Percentiles rank a stretch among this genome's conserved stretches.
Evolutionary conservation across 2,888 invertebrate genomes (phyloP).

Genomic region (Caenorhabditis drosophilae): DNA sequence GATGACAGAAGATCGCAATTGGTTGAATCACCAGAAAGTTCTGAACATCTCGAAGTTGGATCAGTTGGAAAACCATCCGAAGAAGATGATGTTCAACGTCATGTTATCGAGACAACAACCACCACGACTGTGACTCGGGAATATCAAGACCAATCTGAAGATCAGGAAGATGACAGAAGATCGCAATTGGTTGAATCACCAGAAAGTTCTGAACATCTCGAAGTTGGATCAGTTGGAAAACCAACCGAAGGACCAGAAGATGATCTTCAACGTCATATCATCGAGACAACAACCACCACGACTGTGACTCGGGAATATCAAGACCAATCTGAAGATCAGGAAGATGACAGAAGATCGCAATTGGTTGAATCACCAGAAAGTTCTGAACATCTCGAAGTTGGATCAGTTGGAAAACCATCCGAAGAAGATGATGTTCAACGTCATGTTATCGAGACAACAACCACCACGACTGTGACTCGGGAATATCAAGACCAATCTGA

Average conservation of each 20-base stretch:
- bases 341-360: no score
- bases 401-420: no score
- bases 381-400: no score
- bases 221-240: no score
- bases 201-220: neutral
- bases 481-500: constrained; percentile 6
- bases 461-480: constrained; percentile 12
- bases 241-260: no score
- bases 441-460: constrained; percentile 12
- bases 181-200: constrained; percentile 5
- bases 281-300: no score
- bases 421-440: neutral
- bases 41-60: neutral
- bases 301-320: no score
- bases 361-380: no score
- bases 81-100: no score
- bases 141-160: neutral
- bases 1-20: neutral
- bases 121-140: constrained; percentile 3
- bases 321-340: no score
- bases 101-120: no score
- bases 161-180: neutral
- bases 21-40: neutral
- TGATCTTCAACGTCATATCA: no score
- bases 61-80: neutral